Evolutionary conservation across 2,113 vertebrate genomes (phyloP).

Genomic region (Anhinga rufa): DNA sequence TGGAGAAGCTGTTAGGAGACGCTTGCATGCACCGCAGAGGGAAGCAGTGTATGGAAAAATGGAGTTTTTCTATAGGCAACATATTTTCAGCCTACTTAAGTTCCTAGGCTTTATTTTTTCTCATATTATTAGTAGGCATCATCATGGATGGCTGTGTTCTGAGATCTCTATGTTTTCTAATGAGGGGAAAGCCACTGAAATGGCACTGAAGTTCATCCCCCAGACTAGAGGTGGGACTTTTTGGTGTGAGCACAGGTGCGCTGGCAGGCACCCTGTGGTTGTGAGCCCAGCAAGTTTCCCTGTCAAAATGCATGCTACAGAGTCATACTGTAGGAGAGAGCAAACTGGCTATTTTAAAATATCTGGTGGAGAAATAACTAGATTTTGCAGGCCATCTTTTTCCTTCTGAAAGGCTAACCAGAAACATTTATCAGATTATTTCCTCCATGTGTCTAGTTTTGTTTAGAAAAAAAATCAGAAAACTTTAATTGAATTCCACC

Average conservation of each 20-base stretch:
- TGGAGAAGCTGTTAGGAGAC: not conserved
- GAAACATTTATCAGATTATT: not conserved
- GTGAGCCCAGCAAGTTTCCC: not conserved
- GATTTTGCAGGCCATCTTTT: not conserved
- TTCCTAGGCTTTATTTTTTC: not conserved
- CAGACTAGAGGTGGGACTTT: too few relatives aligned
- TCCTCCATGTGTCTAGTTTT: not conserved
- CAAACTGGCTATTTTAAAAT: not conserved
- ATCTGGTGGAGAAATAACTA: not conserved
- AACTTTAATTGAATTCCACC: not conserved
- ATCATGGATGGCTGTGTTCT: not conserved
- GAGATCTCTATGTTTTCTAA: not conserved
- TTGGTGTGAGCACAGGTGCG: not conserved
- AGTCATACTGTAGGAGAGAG: not conserved
- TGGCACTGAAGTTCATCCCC: not conserved
- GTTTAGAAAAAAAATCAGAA: not conserved
- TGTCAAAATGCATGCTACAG: not conserved
- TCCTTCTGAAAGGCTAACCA: not conserved
- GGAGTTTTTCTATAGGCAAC: not conserved
- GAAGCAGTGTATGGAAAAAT: not conserved
- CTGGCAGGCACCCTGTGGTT: not conserved
- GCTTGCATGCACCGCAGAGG: accelerated
- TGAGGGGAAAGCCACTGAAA: not conserved
- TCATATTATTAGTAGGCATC: not conserved
- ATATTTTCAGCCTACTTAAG: not conserved